Conservation (phyloP, 2,113 vertebrate genomes). For the Edolisoma coerulescens region DNA sequence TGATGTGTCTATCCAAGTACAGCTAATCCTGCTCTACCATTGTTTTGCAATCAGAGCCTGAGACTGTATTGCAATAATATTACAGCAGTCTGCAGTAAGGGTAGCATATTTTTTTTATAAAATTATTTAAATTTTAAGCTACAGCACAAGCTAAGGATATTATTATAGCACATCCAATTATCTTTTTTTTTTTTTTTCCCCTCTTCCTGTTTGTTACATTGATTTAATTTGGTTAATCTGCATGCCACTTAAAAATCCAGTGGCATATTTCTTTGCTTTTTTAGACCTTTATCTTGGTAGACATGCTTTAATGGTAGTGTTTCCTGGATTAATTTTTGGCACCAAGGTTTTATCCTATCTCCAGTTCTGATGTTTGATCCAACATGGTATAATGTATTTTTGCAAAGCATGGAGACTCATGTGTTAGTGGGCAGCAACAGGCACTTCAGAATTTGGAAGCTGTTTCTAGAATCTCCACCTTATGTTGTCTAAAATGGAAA, state of each 20-base stretch:
- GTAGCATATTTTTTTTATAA: neutral
- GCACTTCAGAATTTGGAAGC: neutral
- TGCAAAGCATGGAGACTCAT: neutral
- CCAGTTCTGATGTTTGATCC: neutral
- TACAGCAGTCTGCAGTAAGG: neutral
- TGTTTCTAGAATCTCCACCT: neutral
- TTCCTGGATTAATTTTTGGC: slow-evolving; percentile 47
- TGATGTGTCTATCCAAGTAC: neutral
- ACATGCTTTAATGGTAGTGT: slow-evolving; percentile 20
- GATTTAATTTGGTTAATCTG: neutral
- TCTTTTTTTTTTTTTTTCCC: too few species aligned
- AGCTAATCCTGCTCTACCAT: neutral
- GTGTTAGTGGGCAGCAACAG: neutral
- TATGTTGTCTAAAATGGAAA: slow-evolving; percentile 14
- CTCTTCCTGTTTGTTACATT: neutral
- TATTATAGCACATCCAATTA: neutral
- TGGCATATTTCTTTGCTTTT: neutral
- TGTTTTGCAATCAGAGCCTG: neutral
- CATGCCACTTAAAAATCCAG: neutral
- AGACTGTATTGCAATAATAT: neutral
- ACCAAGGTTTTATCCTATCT: neutral
- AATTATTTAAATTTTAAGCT: neutral
- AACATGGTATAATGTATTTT: neutral
- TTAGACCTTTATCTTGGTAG: neutral
- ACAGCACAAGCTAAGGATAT: neutral